Conservation (phyloP, 1,140 invertebrate genomes). For the Listronotus oregonensis region DNA sequence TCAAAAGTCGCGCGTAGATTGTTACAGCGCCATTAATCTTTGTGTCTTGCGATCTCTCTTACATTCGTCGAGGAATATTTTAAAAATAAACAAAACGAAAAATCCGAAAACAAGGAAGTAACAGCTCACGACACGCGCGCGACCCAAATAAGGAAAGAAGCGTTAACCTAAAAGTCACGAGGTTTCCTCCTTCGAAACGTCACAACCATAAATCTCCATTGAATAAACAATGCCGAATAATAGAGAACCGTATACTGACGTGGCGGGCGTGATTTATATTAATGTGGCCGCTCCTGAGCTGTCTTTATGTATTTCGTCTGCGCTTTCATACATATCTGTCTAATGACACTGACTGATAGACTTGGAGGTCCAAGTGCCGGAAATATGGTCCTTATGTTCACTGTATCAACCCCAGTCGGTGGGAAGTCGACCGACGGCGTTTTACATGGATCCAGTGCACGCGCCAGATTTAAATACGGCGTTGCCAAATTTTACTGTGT, state of each 20-base stretch:
- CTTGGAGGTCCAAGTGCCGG: slow-evolving; percentile 23
- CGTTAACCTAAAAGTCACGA: slow-evolving; percentile 16
- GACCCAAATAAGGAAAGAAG: slow-evolving; percentile 7
- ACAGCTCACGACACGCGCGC: slow-evolving; percentile 4
- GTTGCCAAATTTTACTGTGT: too few relatives aligned
- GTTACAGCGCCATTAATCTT: too few relatives aligned
- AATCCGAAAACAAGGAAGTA: background rate
- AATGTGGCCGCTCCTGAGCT: slow-evolving; percentile 24
- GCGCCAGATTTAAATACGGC: background rate
- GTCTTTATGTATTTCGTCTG: slow-evolving; percentile 29
- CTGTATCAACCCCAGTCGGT: background rate
- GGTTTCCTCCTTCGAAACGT: slow-evolving; percentile 15
- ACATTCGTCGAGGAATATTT: too few relatives aligned
- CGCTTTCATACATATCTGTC: slow-evolving; percentile 25
- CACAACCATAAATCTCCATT: slow-evolving; percentile 25
- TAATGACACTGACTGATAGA: slow-evolving; percentile 24
- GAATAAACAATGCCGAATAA: slow-evolving; percentile 29
- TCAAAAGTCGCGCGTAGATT: too few relatives aligned
- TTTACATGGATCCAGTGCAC: slow-evolving; percentile 4
- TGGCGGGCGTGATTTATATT: slow-evolving; percentile 22
- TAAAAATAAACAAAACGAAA: too few relatives aligned
- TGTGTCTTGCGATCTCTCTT: too few relatives aligned
- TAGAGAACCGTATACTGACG: slow-evolving; percentile 20
- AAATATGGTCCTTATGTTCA: slow-evolving; percentile 20
- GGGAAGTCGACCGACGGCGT: background rate